A percentile compares a stretch with the other conserved stretches of the same genome.
phyloP scores from a whole-genome alignment of 2,888 invertebrate genomes.

The Platerodrilus igneus region DNA sequence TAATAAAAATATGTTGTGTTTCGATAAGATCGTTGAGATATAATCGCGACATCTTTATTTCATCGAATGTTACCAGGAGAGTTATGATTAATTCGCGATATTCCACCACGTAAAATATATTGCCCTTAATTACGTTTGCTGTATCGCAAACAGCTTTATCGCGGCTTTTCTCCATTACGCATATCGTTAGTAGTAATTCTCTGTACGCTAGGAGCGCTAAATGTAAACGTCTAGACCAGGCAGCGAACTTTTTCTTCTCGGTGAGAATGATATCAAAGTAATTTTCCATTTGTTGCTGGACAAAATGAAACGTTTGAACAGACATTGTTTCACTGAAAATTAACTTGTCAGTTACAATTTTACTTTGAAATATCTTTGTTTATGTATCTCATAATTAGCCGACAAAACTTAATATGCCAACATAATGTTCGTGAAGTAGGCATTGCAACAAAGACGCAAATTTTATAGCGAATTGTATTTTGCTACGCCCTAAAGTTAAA shows the following conservation, averaged over 20 bases:
- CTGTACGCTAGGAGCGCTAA: constrained; percentile 73
- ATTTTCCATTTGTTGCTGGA: constrained; percentile 86
- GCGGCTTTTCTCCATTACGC: constrained; percentile 72
- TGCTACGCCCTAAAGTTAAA: no score
- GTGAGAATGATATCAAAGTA: constrained; percentile 77
- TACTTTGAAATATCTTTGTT: no score
- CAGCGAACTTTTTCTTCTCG: constrained; percentile 78
- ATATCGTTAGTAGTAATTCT: constrained; percentile 80
- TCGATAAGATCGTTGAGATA: constrained; percentile 86
- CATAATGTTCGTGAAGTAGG: no score
- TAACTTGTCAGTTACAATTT: no score
- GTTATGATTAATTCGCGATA: constrained; percentile 85
- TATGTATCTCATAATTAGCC: constrained; percentile 9
- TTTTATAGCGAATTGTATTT: no score
- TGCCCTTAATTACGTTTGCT: constrained; percentile 82
- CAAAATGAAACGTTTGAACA: constrained; percentile 86
- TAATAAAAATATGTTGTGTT: constrained; percentile 84
- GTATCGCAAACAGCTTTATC: constrained; percentile 71
- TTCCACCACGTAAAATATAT: constrained; percentile 89
- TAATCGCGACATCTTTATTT: constrained; percentile 75
- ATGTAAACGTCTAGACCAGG: constrained; percentile 85
- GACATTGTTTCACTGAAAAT: constrained; percentile 85
- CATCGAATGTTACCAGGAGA: constrained; percentile 77
- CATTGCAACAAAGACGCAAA: no score
- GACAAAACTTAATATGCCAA: no score